Evolutionary conservation across 2,797 vertebrate genomes (phyloP).

Genomic region (Chelon auratus): DNA sequence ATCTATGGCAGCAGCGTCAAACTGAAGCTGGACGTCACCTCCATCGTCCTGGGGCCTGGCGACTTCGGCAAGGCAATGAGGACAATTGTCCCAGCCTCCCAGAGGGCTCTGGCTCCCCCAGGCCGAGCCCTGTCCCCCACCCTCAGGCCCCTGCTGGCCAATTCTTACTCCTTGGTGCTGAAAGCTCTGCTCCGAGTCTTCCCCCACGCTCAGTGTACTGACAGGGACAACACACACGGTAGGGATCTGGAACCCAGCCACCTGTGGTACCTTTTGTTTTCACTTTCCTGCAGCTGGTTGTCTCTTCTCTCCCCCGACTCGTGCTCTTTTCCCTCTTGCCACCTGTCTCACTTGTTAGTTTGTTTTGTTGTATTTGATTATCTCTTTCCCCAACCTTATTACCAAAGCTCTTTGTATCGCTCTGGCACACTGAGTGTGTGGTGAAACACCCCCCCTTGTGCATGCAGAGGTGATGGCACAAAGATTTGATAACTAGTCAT

Average conservation of each 20-base stretch:
- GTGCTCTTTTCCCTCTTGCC: conserved; percentile 7
- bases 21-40: conserved; percentile 93
- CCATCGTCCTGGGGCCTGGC: conserved; percentile 92
- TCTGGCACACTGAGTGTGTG: conserved; percentile 28
- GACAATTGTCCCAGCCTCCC: conserved; percentile 96
- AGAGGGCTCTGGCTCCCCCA: conserved; percentile 92
- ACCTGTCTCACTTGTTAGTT: conserved; percentile 34
- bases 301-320: conserved; percentile 8
- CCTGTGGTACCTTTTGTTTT: not conserved
- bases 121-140: conserved; percentile 91
- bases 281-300: conserved; percentile 5
- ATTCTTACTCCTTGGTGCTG: conserved; percentile 88
- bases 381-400: conserved; percentile 30
- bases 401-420: conserved; percentile 35
- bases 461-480: conserved; percentile 44
- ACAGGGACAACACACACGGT: conserved; percentile 92
- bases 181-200: conserved; percentile 93
- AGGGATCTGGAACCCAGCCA: conserved; percentile 26
- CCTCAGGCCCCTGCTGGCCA: conserved; percentile 92
- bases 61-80: conserved; percentile 96
- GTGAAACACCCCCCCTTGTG: conserved; percentile 20
- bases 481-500: conserved; percentile 54
- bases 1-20: conserved; percentile 97
- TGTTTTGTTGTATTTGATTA: conserved; percentile 31
- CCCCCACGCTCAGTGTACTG: conserved; percentile 92